Evolutionary conservation across 1,140 invertebrate genomes (phyloP), one percentile per base, ranked within the genome.

Genomic region (Drosophila saltans): DNA sequence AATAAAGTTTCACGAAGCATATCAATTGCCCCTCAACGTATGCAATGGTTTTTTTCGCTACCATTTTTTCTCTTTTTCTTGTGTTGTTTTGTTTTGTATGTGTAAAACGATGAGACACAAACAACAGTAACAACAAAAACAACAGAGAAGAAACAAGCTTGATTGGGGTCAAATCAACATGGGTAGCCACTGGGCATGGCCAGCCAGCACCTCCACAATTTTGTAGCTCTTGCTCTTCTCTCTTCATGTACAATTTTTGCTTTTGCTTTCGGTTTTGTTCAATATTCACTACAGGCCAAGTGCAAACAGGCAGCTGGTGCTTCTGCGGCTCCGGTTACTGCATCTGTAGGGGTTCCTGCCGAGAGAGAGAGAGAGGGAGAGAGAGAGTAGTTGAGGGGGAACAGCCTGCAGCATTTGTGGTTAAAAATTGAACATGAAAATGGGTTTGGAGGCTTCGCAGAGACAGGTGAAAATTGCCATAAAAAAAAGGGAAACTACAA

Each of bases 1-100:
- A 83, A 83, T 83, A 83, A 83, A 83, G 76, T 72, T 79, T 79
- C 80, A 83, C 76, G 75, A 56, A 78, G 75, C 80, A 69, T 82
- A 72, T 82, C 75, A 78, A 82, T 81, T 78, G 71, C 80, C 75
- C 79, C 70, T 66, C 57, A 65, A 68, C 66, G 69, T 73, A 58
- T 59, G 36, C 39, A 39, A 28, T 57, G 30, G 30, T 55, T 58
- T 45, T 45, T 57, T 43, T 33, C 52, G 4, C 60, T 21, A 33
- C 21, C 33, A 61, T 33, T 36, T 36, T 36, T 36, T 33, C 45
- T 24, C 9, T 26, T 52, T 9, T 26, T 26, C 26, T 48, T 52
- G 24, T 52, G 1, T 52, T 40, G 8, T 52, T n/a, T 52, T 52
- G 45, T 52, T 52, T 64, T 77, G 75, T 69, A 69, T 78, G 70